Evolutionary conservation across 2,888 invertebrate genomes (phyloP), one percentile per base, ranked within the genome.

Genomic region (Trilocha varians): DNA sequence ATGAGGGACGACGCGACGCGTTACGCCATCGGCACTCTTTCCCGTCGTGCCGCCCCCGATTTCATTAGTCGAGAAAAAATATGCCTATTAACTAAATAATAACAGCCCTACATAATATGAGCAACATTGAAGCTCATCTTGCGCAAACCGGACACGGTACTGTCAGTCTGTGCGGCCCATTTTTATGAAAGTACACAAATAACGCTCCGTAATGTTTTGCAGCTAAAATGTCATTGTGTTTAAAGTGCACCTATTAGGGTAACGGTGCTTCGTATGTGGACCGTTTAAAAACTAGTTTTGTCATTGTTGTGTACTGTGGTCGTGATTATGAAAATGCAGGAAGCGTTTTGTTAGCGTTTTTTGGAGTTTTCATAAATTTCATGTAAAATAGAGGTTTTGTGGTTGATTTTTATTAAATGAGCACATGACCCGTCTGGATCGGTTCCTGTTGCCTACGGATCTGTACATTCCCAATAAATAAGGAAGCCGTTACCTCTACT

Each of bases 61-160:
- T n/a, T n/a, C n/a, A n/a, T n/a, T n/a, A n/a, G n/a, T n/a, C n/a
- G n/a, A n/a, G n/a, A n/a, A n/a, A n/a, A n/a, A n/a, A n/a, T n/a
- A n/a, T n/a, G n/a, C n/a, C n/a, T n/a, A n/a, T 25, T 2, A 25
- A 9, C 2, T 6, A 18, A 6, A 25, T 25, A 25, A 25, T 25
- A 32, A 32, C 37, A 18, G 25, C 25, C 25, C 25, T 25, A 5
- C n/a, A n/a, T n/a, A 25, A 9, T 11, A 11, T 11, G 25, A 2
- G 25, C 25, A 25, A 11, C 3, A 25, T 25, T 11, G 25, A 38
- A 13, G 42, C 34, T 42, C 34, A 38, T 42, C 54, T 76, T 75
- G 69, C 70, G 71, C 70, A 76, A 75, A 61, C 76, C 77, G 74
- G 76, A 76, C 70, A 62, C 50, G 50, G 59, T 57, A 55, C 50